These are phyloP conservation scores for Malurus melanocephalus DNA, from an alignment of 2,113 vertebrate genomes.

Conservation along the genomic window DNA sequence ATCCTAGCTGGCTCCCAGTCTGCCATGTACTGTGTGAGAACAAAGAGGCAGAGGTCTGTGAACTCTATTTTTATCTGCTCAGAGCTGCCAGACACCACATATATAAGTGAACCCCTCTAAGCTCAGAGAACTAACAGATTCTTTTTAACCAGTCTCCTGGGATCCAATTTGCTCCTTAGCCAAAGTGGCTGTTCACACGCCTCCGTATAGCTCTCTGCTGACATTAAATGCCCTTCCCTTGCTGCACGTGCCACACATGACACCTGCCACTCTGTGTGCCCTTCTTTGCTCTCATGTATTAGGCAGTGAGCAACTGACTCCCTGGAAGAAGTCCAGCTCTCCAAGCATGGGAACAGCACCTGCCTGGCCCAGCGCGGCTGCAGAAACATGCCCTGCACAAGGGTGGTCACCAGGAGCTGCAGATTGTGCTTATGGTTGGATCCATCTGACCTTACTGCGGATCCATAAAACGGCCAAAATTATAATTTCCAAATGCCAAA, in stretches of 20 bases:
- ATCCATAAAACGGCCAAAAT: background rate
- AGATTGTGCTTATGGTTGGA: background rate
- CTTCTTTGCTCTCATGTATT: background rate
- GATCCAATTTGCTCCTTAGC: background rate
- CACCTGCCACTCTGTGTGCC: background rate
- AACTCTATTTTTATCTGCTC: conserved; percentile 19
- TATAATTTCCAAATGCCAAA: background rate
- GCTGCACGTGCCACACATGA: background rate
- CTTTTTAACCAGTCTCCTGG: background rate
- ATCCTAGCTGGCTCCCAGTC: background rate
- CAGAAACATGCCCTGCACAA: background rate
- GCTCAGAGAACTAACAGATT: background rate
- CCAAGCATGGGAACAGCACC: conserved; percentile 11
- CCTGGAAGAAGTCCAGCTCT: conserved; percentile 25
- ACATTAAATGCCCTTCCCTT: conserved; percentile 11
- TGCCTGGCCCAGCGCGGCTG: background rate
- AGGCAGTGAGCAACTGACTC: conserved; percentile 20
- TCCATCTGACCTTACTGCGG: background rate
- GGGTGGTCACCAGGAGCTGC: background rate
- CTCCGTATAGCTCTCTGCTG: background rate
- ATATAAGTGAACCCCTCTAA: background rate
- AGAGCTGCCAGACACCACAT: background rate
- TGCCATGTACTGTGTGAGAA: background rate
- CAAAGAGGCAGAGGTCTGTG: background rate
- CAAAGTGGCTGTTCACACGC: background rate